phyloP scores from a whole-genome alignment of 2,888 invertebrate genomes.

The Agrilus biguttatus region DNA sequence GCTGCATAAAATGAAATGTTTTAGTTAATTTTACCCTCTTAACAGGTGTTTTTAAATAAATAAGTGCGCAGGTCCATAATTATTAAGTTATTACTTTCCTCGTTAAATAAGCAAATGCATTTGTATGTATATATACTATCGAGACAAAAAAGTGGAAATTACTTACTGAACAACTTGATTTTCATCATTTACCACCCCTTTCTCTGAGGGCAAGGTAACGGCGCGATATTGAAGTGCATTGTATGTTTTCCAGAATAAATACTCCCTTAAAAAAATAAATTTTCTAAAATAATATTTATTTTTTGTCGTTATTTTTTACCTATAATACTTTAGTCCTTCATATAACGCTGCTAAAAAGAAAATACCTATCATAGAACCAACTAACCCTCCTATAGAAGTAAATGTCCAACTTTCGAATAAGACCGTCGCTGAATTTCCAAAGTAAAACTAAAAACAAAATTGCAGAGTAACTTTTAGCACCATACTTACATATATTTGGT shows the following conservation, averaged over 20 bases:
- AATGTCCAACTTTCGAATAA: conserved; percentile 75
- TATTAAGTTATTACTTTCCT: neutral
- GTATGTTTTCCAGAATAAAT: conserved; percentile 76
- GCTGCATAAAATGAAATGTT: conserved; percentile 28
- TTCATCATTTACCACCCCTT: conserved; percentile 46
- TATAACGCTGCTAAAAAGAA: conserved; percentile 86
- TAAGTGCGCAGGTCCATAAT: neutral
- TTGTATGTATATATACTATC: neutral
- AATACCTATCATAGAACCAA: conserved; percentile 84
- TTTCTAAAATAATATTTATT: neutral
- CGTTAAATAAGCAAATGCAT: neutral
- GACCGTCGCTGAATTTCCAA: conserved; percentile 61
- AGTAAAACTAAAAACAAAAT: conserved; percentile 58
- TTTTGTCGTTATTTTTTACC: conserved; percentile 27
- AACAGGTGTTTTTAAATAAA: neutral
- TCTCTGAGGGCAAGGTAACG: conserved; percentile 62
- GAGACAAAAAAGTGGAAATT: neutral
- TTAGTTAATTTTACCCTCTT: neutral
- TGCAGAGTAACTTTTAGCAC: neutral
- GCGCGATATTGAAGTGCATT: conserved; percentile 74
- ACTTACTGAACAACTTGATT: conserved; percentile 71
- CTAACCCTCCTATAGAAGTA: conserved; percentile 55
- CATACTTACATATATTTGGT: too few species aligned
- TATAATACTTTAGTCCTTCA: conserved; percentile 86
- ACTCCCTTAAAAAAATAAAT: conserved; percentile 43